Base-by-base conservation (phyloP, 1,140 invertebrate species). In the Drosophila biarmipes region DNA sequence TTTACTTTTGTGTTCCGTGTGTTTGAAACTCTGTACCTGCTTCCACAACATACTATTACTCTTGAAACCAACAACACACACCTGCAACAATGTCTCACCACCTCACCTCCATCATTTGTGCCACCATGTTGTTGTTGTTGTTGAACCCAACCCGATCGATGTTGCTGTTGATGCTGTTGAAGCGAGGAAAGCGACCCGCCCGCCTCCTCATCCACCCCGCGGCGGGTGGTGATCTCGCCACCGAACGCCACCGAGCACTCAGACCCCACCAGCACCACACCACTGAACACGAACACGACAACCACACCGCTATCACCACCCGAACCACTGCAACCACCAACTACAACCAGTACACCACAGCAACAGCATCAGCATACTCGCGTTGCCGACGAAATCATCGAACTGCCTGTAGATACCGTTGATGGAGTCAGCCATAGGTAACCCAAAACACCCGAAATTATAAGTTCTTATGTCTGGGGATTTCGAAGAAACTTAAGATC, bases 321-420 rank as follows among this genome's bases (percentile, higher is more conserved):
- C 69, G 85, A 82, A 77, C 79, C 85, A 78, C 76, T 73, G 81
- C 67, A 75, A 82, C 84, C 82, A 87, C 71, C 73, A 52, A 54
- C 63, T 53, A 62, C 62, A 55, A 79, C 78, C 31, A 87, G 82
- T 89, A 86, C 81, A 55, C 82, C 84, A 66, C 73, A 74, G 52
- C 61, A 73, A 77, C 67, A 78, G 58, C 74, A 91, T 62, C 71
- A 73, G 49, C 69, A 73, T 19, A 68, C 10, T 69, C 63, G 54
- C 55, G 80, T 53, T 48, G 58, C 46, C 63, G 77, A 78, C 24
- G 87, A 90, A 53, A 85, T 81, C 82, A 80, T 89, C 71, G 90
- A 85, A 55, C 68, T 91, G 56, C 78, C 90, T 40, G 71, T 89
- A 90, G 90, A 91, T 79, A 91, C 90, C 29, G 90, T 91, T 73